Base-by-base conservation (phyloP, 1,140 invertebrate species). In the Cecropterus lyciades region DNA sequence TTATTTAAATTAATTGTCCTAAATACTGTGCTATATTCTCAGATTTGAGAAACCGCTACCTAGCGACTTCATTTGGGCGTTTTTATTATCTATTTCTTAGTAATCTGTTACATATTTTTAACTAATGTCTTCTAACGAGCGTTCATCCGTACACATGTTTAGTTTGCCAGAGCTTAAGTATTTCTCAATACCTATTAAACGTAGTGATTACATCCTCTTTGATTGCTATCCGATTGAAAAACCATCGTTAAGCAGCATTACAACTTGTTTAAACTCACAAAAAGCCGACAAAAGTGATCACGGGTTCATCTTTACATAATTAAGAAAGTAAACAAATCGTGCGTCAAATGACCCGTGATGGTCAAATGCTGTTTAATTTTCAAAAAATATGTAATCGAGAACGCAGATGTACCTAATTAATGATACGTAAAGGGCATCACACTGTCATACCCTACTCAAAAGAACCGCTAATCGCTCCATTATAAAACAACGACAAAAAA, bases 401-500 rank as follows among this genome's bases (percentile, higher is more conserved):
- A 46, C 43, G 56, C 43, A 59, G 55, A 45, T 43, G 43, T 27
- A 33, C 7, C 24, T 59, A 59, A 59, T 59, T 59, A 59, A 59
- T 59, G 56, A 46, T 46, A 59, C 14, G 24, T 59, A 33, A 8
- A 8, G 43, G 51, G 20, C 55, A 59, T 48, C 56, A 48, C 43
- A 59, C 42, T 48, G 56, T 48, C 56, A 48, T 17, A 59, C 56
- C 56, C 56, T 59, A 24, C 56, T 59, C 57, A 60, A 60, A 60
- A 16, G 57, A 30, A 49, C 57, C 57, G 57, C 57, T 60, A 60
- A 60, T 60, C 24, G 15, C 57, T 60, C 27, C 57, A 60, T 60
- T 60, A 60, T 59, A 59, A 59, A 60, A 48, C 45, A 24, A 17
- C 46, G 46, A 49, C 57, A 62, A 62, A 62, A 62, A 62, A 48